Base-by-base conservation (phyloP, 2,888 invertebrate species). In the Julus scanicus region DNA sequence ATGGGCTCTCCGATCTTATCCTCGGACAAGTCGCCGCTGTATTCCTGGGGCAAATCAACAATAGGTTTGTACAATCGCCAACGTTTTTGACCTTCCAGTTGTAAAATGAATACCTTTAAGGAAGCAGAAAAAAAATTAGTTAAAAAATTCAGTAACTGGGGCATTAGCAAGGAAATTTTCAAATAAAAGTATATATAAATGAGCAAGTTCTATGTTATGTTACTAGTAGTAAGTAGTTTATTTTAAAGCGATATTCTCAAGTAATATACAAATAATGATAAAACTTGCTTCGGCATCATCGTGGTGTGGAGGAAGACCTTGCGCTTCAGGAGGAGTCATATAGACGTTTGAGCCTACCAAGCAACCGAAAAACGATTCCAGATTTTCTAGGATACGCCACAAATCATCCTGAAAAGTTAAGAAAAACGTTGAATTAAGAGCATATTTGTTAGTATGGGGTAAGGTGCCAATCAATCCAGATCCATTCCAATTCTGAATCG, bases 281-380 rank as follows among this genome's bases (percentile, higher is more conserved):
- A 48, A 9, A 48, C 0, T 87, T 11, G 89, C 86, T 6, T 99
- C 99, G 90, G 99, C 99, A 91, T 99, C 99, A 93, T 99, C 99
- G 92, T 96, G 99, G 92, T 99, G 99, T 0, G 99, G 99, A 0
- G 99, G 99, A 93, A 99, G 99, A 0, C 99, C 99, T 93, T 99
- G 99, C 90, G 97, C 96, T 89, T 96, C 96, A 0, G 98, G 96
- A 2, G 99, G 99, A 0, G 99, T 99, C 88, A 99, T 92, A 91
- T 99, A 99, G 1, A 90, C 89, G 86, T 90, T 90, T 39, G 89
- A 80, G 39, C 90, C 90, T 13, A 90, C 90, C 44, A 90, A 88
- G 48, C 89, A 89, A 2, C 89, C 89, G 71, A 90, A 90, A 86
- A 89, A 89, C 15, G 89, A 89, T 87, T 90, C 90, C 39, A 90